Evolutionary conservation across 2,888 invertebrate species (phyloP).

Genomic region (Athripsodes cinereus): DNA sequence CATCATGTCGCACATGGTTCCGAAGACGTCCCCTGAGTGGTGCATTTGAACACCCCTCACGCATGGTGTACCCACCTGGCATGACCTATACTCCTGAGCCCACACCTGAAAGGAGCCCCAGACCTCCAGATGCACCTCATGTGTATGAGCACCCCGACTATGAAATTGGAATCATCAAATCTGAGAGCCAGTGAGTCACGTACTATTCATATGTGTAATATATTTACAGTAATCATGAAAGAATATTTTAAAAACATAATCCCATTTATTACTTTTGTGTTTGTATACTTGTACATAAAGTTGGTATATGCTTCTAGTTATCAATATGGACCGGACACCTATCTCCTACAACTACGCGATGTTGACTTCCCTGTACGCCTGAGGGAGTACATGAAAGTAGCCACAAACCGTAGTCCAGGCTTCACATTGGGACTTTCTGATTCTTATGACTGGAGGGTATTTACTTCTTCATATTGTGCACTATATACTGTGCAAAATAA

Average conservation of each 20-base stretch:
- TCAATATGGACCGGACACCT: slow-evolving; percentile 95
- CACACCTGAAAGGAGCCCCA: slow-evolving; percentile 56
- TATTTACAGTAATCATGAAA: no score
- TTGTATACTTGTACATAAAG: no score
- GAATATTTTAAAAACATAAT: no score
- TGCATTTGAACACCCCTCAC: slow-evolving; percentile 86
- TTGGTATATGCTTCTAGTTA: slow-evolving; percentile 67
- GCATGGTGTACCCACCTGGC: slow-evolving; percentile 90
- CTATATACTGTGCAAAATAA: no score
- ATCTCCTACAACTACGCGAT: slow-evolving; percentile 88
- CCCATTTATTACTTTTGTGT: no score
- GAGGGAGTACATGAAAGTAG: slow-evolving; percentile 92
- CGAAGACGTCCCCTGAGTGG: slow-evolving; percentile 75
- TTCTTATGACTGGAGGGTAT: slow-evolving; percentile 74
- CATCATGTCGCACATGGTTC: slow-evolving; percentile 82
- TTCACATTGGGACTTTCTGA: slow-evolving; percentile 61
- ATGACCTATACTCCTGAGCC: slow-evolving; percentile 74
- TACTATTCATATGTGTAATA: no score
- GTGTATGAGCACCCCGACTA: slow-evolving; percentile 77
- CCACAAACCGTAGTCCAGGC: slow-evolving; percentile 68
- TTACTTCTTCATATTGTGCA: slow-evolving; percentile 27
- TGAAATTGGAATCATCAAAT: slow-evolving; percentile 72
- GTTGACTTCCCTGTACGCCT: slow-evolving; percentile 91
- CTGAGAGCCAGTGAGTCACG: slow-evolving; percentile 77
- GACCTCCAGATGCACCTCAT: slow-evolving; percentile 49